Conservation (phyloP, 2,797 vertebrate genomes). For the Limnodromus scolopaceus region DNA sequence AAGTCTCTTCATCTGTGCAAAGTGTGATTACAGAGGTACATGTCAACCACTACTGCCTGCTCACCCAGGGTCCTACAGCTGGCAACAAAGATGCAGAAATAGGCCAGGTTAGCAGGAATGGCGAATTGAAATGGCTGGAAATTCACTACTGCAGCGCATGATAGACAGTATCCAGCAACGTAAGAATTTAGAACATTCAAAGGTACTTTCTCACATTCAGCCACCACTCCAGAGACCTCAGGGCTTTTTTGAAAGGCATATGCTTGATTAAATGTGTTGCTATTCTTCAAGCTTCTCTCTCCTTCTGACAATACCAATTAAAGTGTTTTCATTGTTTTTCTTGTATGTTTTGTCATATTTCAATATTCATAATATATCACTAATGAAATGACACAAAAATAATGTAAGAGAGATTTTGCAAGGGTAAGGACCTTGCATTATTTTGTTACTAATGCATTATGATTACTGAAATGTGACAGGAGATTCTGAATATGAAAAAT, state of each 20-base stretch:
- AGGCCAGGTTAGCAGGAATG: not conserved
- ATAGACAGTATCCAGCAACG: not conserved
- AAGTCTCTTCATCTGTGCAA: not conserved
- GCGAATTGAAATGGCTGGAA: not conserved
- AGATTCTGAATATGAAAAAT: not conserved
- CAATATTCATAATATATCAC: not conserved
- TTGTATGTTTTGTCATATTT: not conserved
- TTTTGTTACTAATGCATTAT: not conserved
- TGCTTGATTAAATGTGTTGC: not conserved
- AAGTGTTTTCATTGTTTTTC: not conserved
- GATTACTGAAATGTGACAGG: not conserved
- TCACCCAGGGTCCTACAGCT: not conserved
- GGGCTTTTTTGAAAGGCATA: not conserved
- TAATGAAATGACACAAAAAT: not conserved
- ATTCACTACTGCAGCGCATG: not conserved
- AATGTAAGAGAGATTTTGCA: not conserved
- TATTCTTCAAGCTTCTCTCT: not conserved
- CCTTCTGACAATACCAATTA: not conserved
- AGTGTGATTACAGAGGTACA: not conserved
- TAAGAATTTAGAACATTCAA: not conserved
- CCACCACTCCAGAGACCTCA: not conserved
- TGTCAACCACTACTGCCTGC: not conserved
- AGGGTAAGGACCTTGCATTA: not conserved
- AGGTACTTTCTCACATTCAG: not conserved
- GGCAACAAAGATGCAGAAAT: not conserved